Evolutionary conservation across 2,888 invertebrate genomes (phyloP).

Genomic region (Drosophila ochracea): DNA sequence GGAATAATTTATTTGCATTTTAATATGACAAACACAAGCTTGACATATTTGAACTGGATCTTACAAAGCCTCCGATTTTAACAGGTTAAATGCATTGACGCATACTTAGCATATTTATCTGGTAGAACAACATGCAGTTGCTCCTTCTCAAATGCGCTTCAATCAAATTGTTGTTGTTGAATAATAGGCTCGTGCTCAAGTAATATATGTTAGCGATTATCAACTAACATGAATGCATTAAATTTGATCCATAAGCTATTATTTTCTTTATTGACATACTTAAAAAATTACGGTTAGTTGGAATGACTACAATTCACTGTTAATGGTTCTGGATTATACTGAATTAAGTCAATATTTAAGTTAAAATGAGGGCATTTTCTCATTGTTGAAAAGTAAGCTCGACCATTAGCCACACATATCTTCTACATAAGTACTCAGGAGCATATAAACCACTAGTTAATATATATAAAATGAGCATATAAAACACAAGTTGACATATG

Average conservation of each 20-base stretch:
- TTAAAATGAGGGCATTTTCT: neutral
- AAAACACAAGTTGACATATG: neutral
- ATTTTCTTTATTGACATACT: neutral
- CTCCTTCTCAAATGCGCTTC: neutral
- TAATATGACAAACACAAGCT: conserved; percentile 14
- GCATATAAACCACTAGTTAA: neutral
- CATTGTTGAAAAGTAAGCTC: neutral
- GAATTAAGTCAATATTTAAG: neutral
- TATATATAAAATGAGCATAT: neutral
- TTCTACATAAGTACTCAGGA: neutral
- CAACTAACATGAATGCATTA: neutral
- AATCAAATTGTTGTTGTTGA: neutral
- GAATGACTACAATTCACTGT: neutral
- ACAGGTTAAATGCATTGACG: conserved; percentile 15
- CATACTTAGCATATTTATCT: conserved; percentile 16
- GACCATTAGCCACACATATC: neutral
- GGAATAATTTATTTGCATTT: conserved; percentile 14
- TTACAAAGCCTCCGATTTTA: neutral
- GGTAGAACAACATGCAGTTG: conserved; percentile 1
- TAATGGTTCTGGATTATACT: neutral
- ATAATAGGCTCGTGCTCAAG: neutral
- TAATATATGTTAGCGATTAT: neutral
- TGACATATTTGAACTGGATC: conserved; percentile 1
- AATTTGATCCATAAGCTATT: neutral
- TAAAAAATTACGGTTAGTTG: neutral